phyloP scores from a whole-genome alignment of 2,113 vertebrate species.

The Carollia perspicillata region DNA sequence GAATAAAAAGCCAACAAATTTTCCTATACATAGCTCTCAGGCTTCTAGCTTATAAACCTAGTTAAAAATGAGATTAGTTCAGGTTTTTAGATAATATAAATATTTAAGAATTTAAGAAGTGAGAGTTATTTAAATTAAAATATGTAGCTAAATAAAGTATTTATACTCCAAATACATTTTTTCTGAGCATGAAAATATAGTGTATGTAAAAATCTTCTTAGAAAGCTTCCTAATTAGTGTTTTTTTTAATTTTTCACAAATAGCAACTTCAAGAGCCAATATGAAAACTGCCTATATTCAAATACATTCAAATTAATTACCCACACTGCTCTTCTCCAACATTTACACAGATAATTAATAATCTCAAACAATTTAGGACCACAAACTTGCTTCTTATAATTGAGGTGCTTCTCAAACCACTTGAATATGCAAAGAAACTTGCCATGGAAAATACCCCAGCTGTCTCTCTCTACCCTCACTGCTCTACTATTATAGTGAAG shows the following conservation, averaged over 20 bases:
- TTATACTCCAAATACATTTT: constrained; percentile 15
- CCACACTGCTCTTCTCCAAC: constrained; percentile 8
- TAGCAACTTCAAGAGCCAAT: constrained; percentile 44
- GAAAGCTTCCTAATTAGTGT: constrained; percentile 46
- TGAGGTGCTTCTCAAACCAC: constrained; percentile 14
- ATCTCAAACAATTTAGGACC: constrained; percentile 44
- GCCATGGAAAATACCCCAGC: neutral
- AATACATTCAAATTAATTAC: constrained; percentile 63
- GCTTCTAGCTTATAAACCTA: neutral
- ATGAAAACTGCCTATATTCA: constrained; percentile 44
- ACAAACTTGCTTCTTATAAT: constrained; percentile 1
- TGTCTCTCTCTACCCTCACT: neutral
- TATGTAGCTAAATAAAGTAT: constrained; percentile 12
- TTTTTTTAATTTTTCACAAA: constrained; percentile 43
- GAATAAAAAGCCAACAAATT: neutral
- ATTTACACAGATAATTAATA: constrained; percentile 56
- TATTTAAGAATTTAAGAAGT: constrained; percentile 26
- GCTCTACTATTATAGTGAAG: neutral
- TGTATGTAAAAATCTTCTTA: constrained; percentile 26
- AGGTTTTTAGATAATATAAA: constrained; percentile 7
- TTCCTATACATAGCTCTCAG: neutral
- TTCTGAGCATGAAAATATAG: constrained; percentile 1
- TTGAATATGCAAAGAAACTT: constrained; percentile 38
- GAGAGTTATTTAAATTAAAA: constrained; percentile 4
- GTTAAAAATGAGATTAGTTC: neutral